Conservation (phyloP, 2,797 vertebrate species). For the Myripristis jacobus region DNA sequence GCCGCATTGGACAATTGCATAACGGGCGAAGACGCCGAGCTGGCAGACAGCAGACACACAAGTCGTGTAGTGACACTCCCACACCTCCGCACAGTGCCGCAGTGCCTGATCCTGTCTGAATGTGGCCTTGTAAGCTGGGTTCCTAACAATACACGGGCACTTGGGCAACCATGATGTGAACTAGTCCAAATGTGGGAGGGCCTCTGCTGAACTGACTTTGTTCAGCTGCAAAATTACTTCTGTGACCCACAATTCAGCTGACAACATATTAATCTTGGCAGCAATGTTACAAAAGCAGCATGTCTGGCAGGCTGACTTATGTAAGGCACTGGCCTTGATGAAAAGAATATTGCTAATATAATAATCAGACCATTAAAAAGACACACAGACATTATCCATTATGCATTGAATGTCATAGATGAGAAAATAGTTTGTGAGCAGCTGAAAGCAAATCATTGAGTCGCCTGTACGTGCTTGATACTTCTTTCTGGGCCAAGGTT, state of each 20-base stretch:
- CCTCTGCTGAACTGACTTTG: background rate
- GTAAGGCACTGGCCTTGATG: background rate
- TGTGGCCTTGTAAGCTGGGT: background rate
- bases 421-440: slow-evolving; percentile 15
- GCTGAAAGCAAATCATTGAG: slow-evolving; percentile 23
- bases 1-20: no score
- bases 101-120: no score
- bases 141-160: background rate
- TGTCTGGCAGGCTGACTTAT: background rate
- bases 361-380: background rate
- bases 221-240: background rate
- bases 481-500: slow-evolving; percentile 47
- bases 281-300: background rate
- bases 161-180: background rate
- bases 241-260: background rate
- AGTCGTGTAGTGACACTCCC: no score
- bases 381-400: background rate
- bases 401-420: slow-evolving; percentile 21
- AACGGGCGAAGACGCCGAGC: no score
- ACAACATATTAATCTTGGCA: background rate
- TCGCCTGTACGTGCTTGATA: slow-evolving; percentile 7
- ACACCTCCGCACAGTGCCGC: no score
- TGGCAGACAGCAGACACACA: no score
- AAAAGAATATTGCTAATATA: slow-evolving; percentile 11
- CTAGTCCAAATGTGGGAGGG: background rate